Evolutionary conservation across 2,113 vertebrate genomes (phyloP).

Genomic region (Eupsittula cactorum): DNA sequence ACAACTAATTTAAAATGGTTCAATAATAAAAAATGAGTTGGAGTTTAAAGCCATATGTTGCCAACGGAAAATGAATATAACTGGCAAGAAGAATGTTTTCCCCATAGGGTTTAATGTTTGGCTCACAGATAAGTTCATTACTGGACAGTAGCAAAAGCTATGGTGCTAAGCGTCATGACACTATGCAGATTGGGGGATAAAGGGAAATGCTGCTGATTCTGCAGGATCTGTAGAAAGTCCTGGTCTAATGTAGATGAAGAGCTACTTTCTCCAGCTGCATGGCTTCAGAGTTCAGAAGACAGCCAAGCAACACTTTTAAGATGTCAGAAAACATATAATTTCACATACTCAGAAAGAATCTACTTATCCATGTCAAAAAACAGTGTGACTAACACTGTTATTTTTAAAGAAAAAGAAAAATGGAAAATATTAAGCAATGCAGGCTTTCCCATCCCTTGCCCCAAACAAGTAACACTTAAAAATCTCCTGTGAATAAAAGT

Average conservation of each 20-base stretch:
- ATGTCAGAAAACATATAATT: not conserved
- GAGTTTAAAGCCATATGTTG: not conserved
- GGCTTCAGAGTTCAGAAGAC: not conserved
- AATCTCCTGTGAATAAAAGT: not conserved
- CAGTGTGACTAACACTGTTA: not conserved
- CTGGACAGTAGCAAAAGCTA: not conserved
- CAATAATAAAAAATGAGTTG: not conserved
- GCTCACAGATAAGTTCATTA: not conserved
- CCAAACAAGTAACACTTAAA: not conserved
- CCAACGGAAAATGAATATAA: not conserved
- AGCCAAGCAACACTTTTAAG: not conserved
- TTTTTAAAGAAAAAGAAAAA: not conserved
- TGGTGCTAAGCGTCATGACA: not conserved
- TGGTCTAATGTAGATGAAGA: not conserved
- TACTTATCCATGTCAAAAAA: not conserved
- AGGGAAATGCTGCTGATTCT: not conserved
- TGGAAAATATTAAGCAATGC: not conserved
- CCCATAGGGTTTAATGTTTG: not conserved
- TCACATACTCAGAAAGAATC: not conserved
- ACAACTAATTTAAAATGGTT: not conserved
- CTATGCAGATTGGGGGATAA: not conserved
- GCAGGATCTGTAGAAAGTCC: not conserved
- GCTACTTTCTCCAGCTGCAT: not conserved
- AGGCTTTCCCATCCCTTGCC: not conserved
- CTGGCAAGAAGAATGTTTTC: not conserved